These are phyloP conservation scores for Coenonympha glycerion DNA, from an alignment of 2,888 invertebrate species.

Conservation along the genomic window DNA sequence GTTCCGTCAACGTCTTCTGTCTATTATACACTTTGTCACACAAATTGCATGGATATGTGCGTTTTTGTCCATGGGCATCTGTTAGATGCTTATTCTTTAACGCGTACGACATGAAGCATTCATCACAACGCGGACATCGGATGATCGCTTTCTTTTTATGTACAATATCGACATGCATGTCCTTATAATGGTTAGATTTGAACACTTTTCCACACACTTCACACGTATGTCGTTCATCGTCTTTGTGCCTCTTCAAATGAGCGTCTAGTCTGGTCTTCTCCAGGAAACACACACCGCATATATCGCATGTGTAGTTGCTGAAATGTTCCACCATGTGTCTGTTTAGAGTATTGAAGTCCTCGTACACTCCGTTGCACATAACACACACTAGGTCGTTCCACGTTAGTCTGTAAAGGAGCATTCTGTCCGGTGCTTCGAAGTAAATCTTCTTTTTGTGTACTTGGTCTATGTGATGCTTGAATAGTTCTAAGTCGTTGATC, in stretches of 20 bases:
- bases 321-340: slow-evolving; percentile 68
- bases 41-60: slow-evolving; percentile 56
- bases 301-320: slow-evolving; percentile 63
- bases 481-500: slow-evolving; percentile 49
- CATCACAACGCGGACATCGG: slow-evolving; percentile 63
- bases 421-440: slow-evolving; percentile 50
- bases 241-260: slow-evolving; percentile 60
- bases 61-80: slow-evolving; percentile 57
- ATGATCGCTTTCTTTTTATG: slow-evolving; percentile 64
- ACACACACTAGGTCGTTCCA: slow-evolving; percentile 7
- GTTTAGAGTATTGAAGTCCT: slow-evolving; percentile 64
- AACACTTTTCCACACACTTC: slow-evolving; percentile 65
- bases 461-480: slow-evolving; percentile 48
- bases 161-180: slow-evolving; percentile 55
- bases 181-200: slow-evolving; percentile 57
- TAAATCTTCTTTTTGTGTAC: slow-evolving; percentile 56
- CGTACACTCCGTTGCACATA: slow-evolving; percentile 40
- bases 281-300: slow-evolving; percentile 56
- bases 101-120: slow-evolving; percentile 54
- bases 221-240: slow-evolving; percentile 67
- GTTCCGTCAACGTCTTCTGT: slow-evolving; percentile 59
- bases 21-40: slow-evolving; percentile 63
- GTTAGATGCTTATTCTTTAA: slow-evolving; percentile 56
- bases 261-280: slow-evolving; percentile 36
- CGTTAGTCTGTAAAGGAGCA: slow-evolving; percentile 49